These are phyloP conservation scores for Meles meles DNA, from an alignment of 2,113 vertebrate genomes.

Conservation along the genomic window DNA sequence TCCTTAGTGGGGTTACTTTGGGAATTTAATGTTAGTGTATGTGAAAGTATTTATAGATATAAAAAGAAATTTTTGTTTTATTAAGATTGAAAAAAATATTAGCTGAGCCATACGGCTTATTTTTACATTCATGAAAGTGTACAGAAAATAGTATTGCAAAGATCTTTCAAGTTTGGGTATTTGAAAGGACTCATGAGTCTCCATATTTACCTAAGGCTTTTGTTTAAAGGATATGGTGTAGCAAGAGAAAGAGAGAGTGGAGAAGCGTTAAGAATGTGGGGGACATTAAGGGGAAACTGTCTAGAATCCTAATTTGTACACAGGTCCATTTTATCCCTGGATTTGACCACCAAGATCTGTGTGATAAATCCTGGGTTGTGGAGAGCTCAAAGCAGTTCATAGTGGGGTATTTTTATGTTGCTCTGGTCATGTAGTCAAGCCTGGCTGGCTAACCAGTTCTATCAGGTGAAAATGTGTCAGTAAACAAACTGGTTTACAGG, in stretches of 20 bases:
- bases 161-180: not conserved
- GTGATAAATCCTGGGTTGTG: not conserved
- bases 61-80: slow-evolving; percentile 1
- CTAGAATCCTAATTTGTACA: not conserved
- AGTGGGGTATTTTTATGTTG: not conserved
- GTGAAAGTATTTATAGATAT: slow-evolving; percentile 19
- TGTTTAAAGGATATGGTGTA: not conserved
- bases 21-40: not conserved
- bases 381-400: not conserved
- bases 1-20: not conserved
- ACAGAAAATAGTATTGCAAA: slow-evolving; percentile 12
- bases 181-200: slow-evolving; percentile 1
- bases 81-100: not conserved
- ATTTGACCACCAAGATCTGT: not conserved
- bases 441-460: not conserved
- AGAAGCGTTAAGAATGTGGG: not conserved
- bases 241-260: not conserved
- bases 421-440: not conserved
- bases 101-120: not conserved
- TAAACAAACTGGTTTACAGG: not conserved
- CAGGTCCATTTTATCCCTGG: not conserved
- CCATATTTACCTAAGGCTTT: not conserved
- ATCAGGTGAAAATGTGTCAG: not conserved
- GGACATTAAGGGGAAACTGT: not conserved
- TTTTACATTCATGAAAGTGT: slow-evolving; percentile 16